Conservation (phyloP, 2,113 vertebrate species). For the Beaufortia kweichowensis region DNA sequence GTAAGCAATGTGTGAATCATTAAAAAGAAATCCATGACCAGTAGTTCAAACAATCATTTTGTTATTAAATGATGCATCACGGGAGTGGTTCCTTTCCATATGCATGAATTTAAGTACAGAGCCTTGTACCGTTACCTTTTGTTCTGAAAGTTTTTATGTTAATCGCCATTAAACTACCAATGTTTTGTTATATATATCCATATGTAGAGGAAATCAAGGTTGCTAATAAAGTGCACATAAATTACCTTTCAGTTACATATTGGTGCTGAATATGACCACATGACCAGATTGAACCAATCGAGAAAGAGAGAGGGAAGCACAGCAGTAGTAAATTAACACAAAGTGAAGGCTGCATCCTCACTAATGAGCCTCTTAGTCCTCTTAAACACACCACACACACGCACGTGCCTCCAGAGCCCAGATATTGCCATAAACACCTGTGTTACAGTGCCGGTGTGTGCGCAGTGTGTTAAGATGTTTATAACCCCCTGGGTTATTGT, state of each 20-base stretch:
- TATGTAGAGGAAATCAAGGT: not conserved
- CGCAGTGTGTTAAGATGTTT: constrained; percentile 7
- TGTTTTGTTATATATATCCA: too few relatives aligned
- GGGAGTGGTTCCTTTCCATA: too few relatives aligned
- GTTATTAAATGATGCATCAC: too few relatives aligned
- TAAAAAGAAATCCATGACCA: too few relatives aligned
- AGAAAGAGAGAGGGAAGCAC: not conserved
- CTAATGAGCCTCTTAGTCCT: constrained; percentile 4
- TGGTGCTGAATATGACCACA: not conserved
- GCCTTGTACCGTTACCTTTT: too few relatives aligned
- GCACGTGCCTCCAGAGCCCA: not conserved
- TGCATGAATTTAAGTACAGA: too few relatives aligned
- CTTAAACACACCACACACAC: constrained; percentile 2
- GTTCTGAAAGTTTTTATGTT: too few relatives aligned
- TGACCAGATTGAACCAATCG: not conserved
- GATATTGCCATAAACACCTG: constrained; percentile 23
- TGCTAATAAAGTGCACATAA: constrained; percentile 4
- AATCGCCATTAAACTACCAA: too few relatives aligned
- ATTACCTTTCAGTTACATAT: not conserved
- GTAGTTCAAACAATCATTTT: too few relatives aligned
- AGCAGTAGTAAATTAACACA: not conserved
- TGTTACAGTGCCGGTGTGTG: constrained; percentile 25
- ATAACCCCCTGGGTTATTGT: not conserved
- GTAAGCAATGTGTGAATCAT: too few relatives aligned
- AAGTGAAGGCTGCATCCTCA: not conserved